A percentile compares a stretch with the other conserved stretches of the same genome.
These are phyloP conservation scores for Megaceryle torquata DNA, from an alignment of 2,113 vertebrate species.

Conservation along the genomic window DNA sequence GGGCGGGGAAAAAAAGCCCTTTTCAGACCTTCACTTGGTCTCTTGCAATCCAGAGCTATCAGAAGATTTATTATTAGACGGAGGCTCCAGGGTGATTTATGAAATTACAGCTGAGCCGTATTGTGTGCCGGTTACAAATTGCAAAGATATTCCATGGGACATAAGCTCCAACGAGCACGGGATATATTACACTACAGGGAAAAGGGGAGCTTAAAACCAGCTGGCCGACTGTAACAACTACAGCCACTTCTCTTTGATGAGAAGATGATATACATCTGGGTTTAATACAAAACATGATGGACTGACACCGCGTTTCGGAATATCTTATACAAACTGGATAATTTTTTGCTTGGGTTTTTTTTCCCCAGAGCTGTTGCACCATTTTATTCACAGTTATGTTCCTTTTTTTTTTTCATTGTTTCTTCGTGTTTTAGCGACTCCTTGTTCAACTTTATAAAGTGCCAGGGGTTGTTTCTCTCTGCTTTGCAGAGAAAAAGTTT, in stretches of 20 bases:
- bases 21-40: neutral
- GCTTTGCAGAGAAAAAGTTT: neutral
- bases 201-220: constrained; percentile 62
- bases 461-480: neutral
- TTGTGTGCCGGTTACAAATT: constrained; percentile 29
- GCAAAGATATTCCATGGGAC: constrained; percentile 30
- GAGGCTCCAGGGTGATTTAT: constrained; percentile 48
- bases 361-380: neutral
- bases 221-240: constrained; percentile 54
- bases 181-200: constrained; percentile 54
- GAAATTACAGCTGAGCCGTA: constrained; percentile 5
- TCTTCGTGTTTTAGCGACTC: neutral
- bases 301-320: neutral
- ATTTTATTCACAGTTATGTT: neutral
- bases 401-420: neutral
- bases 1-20: neutral
- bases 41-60: neutral
- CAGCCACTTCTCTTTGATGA: constrained; percentile 70
- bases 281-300: constrained; percentile 64
- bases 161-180: neutral
- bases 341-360: neutral
- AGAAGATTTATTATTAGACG: constrained; percentile 49
- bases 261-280: constrained; percentile 76
- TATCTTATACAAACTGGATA: constrained; percentile 21
- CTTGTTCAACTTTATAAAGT: neutral